Evolutionary conservation across 2,113 vertebrate genomes (phyloP).

Genomic region (Pterocles gutturalis): DNA sequence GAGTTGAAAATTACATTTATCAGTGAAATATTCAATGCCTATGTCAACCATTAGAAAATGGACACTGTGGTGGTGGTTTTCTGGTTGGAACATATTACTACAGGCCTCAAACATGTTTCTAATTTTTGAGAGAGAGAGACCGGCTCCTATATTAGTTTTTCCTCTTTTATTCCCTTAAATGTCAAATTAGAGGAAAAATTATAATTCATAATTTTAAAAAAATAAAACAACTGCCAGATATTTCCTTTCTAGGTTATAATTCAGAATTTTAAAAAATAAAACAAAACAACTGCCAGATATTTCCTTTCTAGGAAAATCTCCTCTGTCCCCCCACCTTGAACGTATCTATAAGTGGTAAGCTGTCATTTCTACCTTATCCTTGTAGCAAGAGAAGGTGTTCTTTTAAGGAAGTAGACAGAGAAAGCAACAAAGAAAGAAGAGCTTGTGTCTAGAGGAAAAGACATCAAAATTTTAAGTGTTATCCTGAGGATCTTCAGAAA

Average conservation of each 20-base stretch:
- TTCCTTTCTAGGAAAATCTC: not conserved
- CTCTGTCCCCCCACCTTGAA: not conserved
- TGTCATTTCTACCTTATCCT: not conserved
- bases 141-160: not conserved
- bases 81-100: not conserved
- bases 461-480: not conserved
- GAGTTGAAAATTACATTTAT: not conserved
- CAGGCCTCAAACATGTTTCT: not conserved
- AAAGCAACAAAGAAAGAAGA: not conserved
- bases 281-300: not conserved
- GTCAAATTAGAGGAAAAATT: not conserved
- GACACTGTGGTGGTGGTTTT: not conserved
- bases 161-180: not conserved
- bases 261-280: not conserved
- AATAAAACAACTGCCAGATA: not conserved
- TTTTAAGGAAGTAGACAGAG: not conserved
- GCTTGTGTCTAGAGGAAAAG: not conserved
- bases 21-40: not conserved
- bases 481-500: not conserved
- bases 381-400: not conserved
- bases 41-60: not conserved
- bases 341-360: not conserved
- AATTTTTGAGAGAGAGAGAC: not conserved
- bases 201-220: not conserved
- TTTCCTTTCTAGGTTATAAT: not conserved